Base-by-base conservation (phyloP, 2,888 invertebrate genomes). In the Dryococelus australis region DNA sequence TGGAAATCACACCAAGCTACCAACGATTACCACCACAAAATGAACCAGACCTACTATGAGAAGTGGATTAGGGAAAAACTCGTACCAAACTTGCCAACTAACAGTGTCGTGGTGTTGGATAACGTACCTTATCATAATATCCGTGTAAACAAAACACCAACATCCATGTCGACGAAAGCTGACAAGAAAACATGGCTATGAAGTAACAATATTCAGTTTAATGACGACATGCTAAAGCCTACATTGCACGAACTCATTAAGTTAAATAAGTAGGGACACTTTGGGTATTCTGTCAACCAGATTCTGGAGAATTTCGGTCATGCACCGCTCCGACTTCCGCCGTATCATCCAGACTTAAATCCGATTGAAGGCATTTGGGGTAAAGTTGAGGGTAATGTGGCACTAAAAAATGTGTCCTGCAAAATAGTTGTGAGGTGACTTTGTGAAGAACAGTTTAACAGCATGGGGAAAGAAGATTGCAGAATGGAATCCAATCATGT, bases 351-450 rank as follows among this genome's bases (percentile, higher is more conserved):
- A 16, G 87, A 88, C 28, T 51, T 88, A 20, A 88, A 88, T 78
- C 65, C 85, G 5, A 88, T 88, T 81, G 88, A 88, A 79, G 51
- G 86, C 10, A 84, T 87, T 26, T 87, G 86, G 80, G 85, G 86
- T 24, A 86, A 65, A 20, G 43, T 88, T 13, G 88, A 89, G 81
- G 87, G 87, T 53, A 86, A 86, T 86, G 87, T 88, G n/a, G 87
- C 86, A 43, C 16, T 65, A 65, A 65, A 65, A 65, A 65, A 65
- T 47, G 24, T 20, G 24, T 20, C 13, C 65, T 65, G 16, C 65
- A 65, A 65, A 65, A 65, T 16, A 65, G 16, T 12, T 24, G 65
- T 65, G 65, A 65, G 24, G 24, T 6, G 65, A 65, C 65, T 65
- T 65, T 65, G 65, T 24, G 65, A 65, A 65, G 65, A 65, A 65